phyloP scores from a whole-genome alignment of 2,888 invertebrate genomes.

The Cyaniris semiargus region DNA sequence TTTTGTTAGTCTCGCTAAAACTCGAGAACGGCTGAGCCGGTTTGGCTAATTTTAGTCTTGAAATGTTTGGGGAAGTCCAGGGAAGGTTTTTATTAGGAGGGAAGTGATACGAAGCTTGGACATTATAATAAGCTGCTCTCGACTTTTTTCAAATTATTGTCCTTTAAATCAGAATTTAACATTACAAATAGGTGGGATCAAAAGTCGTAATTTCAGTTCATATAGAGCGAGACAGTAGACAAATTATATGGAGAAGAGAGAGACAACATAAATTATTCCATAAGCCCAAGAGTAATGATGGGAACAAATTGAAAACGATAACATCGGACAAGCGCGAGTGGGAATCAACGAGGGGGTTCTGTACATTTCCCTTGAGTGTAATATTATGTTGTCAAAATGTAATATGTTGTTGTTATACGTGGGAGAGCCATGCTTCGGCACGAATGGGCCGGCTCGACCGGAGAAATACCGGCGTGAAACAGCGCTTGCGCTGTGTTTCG shows the following conservation, averaged over 20 bases:
- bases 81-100: no score
- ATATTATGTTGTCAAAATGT: neutral
- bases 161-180: neutral
- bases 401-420: no score
- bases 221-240: constrained; percentile 5
- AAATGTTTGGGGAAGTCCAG: no score
- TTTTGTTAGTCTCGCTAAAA: no score
- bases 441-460: no score
- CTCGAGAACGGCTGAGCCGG: no score
- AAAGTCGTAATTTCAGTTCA: neutral
- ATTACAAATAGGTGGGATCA: neutral
- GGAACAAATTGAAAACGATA: constrained; percentile 26
- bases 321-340: constrained; percentile 7
- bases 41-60: no score
- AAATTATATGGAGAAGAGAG: neutral
- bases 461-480: no score
- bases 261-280: constrained; percentile 21
- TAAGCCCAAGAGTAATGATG: constrained; percentile 25
- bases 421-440: no score
- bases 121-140: neutral
- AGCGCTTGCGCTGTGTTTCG: no score
- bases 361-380: neutral
- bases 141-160: neutral
- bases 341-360: neutral
- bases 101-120: no score